A percentile compares a stretch with the other conserved stretches of the same genome.
Conservation (phyloP, 2,113 vertebrate species). For the Aviceda subcristata region DNA sequence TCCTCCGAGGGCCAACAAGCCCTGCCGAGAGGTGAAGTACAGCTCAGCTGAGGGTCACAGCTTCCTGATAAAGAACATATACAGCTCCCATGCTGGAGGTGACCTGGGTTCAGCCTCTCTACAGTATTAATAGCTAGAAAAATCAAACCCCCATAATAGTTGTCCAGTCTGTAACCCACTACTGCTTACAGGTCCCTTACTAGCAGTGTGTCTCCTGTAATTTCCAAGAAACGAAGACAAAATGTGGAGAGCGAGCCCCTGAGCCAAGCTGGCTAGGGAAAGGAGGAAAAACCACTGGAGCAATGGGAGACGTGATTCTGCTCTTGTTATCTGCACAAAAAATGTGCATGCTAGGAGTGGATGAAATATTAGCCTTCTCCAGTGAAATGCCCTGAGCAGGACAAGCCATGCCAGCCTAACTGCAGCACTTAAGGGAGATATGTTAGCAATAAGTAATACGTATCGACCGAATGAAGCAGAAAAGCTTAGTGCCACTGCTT, state of each 20-base stretch:
- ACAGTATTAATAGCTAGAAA: not conserved
- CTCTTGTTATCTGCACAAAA: not conserved
- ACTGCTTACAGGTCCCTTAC: not conserved
- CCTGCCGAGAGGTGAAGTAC: not conserved
- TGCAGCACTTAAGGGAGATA: fast-evolving
- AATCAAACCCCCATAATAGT: not conserved
- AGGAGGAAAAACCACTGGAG: not conserved
- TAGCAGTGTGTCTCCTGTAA: not conserved
- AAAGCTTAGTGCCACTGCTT: not conserved
- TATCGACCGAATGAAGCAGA: not conserved
- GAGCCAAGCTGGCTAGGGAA: not conserved
- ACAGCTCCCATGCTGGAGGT: not conserved
- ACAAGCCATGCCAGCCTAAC: not conserved
- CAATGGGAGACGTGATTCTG: not conserved
- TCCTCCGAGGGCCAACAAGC: not conserved
- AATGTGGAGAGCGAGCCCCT: not conserved
- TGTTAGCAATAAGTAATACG: not conserved
- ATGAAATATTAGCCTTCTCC: not conserved
- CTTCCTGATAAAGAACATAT: not conserved
- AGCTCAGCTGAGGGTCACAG: not conserved
- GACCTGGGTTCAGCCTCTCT: not conserved
- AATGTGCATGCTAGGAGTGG: not conserved
- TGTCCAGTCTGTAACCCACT: not conserved
- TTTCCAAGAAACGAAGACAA: not conserved
- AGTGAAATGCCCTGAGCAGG: not conserved